These are phyloP conservation scores for Ganaspis brasiliensis DNA, from an alignment of 2,888 invertebrate genomes.

Conservation along the genomic window DNA sequence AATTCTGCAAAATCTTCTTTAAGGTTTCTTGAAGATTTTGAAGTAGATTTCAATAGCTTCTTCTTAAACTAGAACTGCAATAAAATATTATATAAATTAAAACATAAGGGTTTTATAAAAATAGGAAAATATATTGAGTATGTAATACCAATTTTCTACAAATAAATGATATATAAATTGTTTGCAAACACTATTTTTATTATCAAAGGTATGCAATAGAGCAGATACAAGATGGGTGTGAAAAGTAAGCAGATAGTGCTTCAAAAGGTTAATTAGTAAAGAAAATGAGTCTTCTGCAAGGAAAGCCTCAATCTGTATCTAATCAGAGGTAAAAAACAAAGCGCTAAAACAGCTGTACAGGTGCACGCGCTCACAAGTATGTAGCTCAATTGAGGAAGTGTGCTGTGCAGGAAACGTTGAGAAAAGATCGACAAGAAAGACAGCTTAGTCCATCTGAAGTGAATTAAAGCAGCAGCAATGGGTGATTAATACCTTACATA, in stretches of 20 bases:
- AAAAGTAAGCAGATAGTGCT: not conserved
- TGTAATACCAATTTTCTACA: too few relatives aligned
- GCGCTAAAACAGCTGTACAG: constrained; percentile 8
- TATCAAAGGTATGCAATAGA: not conserved
- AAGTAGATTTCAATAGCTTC: not conserved
- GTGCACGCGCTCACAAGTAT: constrained; percentile 30
- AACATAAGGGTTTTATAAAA: too few relatives aligned
- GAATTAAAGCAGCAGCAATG: constrained; percentile 57
- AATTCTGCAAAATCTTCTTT: too few relatives aligned
- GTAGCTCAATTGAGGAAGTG: constrained; percentile 32
- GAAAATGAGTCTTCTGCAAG: constrained; percentile 5
- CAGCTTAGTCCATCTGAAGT: constrained; percentile 35
- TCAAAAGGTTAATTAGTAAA: constrained; percentile 29
- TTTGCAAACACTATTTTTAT: not conserved
- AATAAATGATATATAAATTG: too few relatives aligned
- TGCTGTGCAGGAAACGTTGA: constrained; percentile 17
- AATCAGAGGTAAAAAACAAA: constrained; percentile 6
- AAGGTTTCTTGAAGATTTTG: not conserved
- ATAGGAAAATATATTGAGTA: too few relatives aligned
- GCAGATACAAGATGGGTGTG: not conserved
- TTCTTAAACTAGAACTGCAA: too few relatives aligned
- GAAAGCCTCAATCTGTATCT: constrained; percentile 13
- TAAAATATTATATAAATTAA: too few relatives aligned
- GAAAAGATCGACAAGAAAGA: constrained; percentile 31
- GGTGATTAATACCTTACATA: constrained; percentile 64